These are phyloP conservation scores for Temnopleurus reevesii DNA, from an alignment of 53 echinoderm and acorn worm species.

Conservation along the genomic window DNA sequence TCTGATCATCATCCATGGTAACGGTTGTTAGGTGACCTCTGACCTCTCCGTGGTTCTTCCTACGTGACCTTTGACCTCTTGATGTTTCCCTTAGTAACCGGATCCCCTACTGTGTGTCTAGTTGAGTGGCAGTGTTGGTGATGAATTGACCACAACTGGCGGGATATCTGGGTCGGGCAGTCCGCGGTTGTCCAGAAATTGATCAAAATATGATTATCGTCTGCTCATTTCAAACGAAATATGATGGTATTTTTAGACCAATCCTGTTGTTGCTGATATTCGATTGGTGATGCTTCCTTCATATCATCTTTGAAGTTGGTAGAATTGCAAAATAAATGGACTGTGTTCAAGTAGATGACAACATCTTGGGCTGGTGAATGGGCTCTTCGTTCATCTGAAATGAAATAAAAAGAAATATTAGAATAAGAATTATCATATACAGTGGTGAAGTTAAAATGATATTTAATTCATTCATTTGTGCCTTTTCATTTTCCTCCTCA, in stretches of 20 bases:
- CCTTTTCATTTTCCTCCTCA: no score
- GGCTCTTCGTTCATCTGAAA: background rate
- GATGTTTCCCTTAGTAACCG: constrained; percentile 9
- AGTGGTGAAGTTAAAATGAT: no score
- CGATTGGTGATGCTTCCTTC: background rate
- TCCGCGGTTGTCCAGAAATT: background rate
- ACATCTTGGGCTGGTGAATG: background rate
- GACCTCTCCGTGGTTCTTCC: constrained; percentile 9
- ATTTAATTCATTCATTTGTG: no score
- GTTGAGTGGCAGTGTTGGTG: background rate
- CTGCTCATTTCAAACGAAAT: background rate
- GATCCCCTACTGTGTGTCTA: background rate
- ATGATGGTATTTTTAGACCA: background rate
- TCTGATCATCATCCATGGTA: background rate
- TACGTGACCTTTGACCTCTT: constrained; percentile 31
- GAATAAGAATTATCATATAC: no score
- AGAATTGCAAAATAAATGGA: no score
- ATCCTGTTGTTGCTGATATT: background rate
- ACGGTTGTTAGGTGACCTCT: background rate
- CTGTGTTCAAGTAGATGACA: no score
- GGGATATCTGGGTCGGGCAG: background rate
- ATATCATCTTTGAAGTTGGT: background rate
- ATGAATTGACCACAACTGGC: constrained; percentile 51
- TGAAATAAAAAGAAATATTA: background rate
- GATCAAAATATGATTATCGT: constrained; percentile 10